Evolutionary conservation across 2,113 vertebrate genomes (phyloP).

Genomic region (Scartelaos histophorus): DNA sequence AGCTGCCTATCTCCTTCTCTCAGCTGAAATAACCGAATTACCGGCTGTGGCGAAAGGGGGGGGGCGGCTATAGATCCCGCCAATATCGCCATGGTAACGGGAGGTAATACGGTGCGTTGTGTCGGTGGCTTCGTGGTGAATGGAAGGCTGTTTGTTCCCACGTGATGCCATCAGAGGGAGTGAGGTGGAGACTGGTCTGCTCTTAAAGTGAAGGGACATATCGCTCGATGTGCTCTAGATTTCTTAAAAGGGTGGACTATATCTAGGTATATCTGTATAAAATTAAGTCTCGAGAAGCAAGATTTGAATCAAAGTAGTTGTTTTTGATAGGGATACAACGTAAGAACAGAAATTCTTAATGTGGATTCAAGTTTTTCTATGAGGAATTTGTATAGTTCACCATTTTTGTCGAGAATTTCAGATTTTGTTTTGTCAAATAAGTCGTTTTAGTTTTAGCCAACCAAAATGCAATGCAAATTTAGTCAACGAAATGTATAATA

Average conservation of each 20-base stretch:
- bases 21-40: conserved; percentile 65
- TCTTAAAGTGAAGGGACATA: not conserved
- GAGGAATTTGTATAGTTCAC: no score
- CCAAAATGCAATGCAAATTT: no score
- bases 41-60: conserved; percentile 28
- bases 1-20: conserved; percentile 37
- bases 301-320: not conserved
- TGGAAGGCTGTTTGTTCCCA: conserved; percentile 26
- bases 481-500: no score
- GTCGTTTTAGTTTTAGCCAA: no score
- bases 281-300: not conserved
- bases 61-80: conserved; percentile 52
- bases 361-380: no score
- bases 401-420: no score
- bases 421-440: no score
- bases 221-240: not conserved
- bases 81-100: conserved; percentile 74
- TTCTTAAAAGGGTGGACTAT: not conserved
- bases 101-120: conserved; percentile 37
- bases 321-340: not conserved
- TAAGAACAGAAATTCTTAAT: not conserved
- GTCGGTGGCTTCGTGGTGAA: conserved; percentile 53
- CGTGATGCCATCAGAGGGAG: conserved; percentile 37
- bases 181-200: conserved; percentile 29
- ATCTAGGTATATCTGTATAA: not conserved